Evolutionary conservation across 2,888 invertebrate genomes (phyloP).

Genomic region (Yponomeuta cagnagella): DNA sequence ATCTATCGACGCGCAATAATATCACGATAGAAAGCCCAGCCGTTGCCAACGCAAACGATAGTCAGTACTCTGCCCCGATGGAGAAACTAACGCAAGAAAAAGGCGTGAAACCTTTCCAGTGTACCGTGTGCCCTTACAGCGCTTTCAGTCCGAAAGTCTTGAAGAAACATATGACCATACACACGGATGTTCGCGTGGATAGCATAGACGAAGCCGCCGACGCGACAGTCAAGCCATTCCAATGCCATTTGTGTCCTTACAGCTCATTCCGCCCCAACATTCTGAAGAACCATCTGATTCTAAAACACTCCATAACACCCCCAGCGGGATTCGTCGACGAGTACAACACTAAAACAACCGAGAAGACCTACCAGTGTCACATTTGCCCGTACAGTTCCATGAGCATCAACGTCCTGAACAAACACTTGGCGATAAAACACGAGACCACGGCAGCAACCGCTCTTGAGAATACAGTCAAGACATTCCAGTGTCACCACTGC

Average conservation of each 20-base stretch:
- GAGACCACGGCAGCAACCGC: not conserved
- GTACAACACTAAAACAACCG: not conserved
- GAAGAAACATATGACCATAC: not conserved
- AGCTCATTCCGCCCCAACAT: conserved; percentile 5
- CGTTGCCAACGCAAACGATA: not conserved
- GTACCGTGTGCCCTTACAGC: not conserved
- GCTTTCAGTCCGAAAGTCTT: not conserved
- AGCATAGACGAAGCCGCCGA: not conserved
- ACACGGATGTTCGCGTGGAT: not conserved
- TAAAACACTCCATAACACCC: not conserved
- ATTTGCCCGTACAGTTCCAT: not conserved
- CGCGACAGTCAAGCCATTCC: not conserved
- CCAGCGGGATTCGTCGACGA: not conserved
- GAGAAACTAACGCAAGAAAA: not conserved
- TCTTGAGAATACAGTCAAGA: not conserved
- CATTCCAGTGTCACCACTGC: conserved; percentile 1
- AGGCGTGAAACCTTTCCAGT: not conserved
- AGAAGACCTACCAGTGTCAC: conserved; percentile 3
- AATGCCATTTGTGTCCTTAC: conserved; percentile 13
- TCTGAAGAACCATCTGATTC: conserved; percentile 10
- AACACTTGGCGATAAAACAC: not conserved
- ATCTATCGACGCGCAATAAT: not conserved
- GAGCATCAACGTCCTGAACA: not conserved
- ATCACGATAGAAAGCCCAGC: no score
- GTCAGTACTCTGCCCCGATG: conserved; percentile 24